Conservation (phyloP, 2,797 vertebrate species). For the Orientallactaga sibirica region DNA sequence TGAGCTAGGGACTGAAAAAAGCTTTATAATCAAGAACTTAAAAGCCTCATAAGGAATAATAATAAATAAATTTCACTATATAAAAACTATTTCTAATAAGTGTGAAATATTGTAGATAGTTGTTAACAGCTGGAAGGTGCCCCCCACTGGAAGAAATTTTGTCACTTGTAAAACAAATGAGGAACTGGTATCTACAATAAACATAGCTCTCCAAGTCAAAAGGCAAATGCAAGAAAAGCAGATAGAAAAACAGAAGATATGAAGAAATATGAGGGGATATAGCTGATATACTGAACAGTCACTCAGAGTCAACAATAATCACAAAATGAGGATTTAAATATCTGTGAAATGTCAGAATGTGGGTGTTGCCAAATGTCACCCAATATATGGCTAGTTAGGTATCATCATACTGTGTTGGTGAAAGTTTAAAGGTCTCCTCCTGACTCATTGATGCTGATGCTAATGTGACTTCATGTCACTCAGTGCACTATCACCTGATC, state of each 20-base stretch:
- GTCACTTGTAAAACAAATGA: background rate
- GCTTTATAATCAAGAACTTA: background rate
- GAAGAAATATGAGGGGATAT: background rate
- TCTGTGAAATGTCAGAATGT: background rate
- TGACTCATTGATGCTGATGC: no score
- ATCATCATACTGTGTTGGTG: background rate
- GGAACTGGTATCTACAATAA: background rate
- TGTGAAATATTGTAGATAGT: background rate
- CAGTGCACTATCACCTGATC: background rate
- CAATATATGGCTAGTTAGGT: background rate
- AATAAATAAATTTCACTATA: background rate
- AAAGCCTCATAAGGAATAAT: background rate
- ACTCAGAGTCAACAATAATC: background rate
- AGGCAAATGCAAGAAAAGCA: conserved; percentile 7
- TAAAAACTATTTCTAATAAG: background rate
- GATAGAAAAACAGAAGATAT: background rate
- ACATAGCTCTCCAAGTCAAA: background rate
- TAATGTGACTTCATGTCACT: background rate
- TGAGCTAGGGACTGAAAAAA: background rate
- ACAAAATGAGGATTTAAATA: background rate
- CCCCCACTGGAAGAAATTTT: background rate
- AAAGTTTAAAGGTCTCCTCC: background rate
- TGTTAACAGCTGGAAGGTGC: background rate
- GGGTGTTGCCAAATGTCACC: background rate
- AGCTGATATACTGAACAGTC: background rate